phyloP scores from a whole-genome alignment of 1,140 invertebrate genomes.

The Hyphantria cunea region DNA sequence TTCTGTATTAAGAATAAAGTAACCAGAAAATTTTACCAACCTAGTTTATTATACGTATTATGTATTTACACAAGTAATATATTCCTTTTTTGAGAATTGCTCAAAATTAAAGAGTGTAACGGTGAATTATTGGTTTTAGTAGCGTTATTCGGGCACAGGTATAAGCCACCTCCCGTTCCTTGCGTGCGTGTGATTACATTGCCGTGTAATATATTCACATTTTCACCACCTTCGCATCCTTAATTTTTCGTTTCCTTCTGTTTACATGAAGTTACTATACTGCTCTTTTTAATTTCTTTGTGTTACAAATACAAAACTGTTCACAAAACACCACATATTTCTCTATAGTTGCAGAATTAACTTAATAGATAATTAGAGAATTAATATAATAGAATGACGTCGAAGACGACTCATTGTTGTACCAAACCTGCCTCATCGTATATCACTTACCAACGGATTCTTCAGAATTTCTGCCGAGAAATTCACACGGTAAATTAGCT shows the following conservation, averaged over 20 bases:
- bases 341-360: too few species aligned
- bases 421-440: too few species aligned
- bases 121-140: conserved; percentile 76
- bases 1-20: not conserved
- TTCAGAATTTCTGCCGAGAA: conserved; percentile 27
- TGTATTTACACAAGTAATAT: conserved; percentile 12
- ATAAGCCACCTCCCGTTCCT: conserved; percentile 54
- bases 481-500: conserved; percentile 30
- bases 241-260: conserved; percentile 66
- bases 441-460: conserved; percentile 23
- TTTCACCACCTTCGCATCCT: conserved; percentile 76
- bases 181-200: conserved; percentile 76
- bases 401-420: too few species aligned
- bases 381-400: too few species aligned
- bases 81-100: conserved; percentile 50
- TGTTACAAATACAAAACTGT: not conserved
- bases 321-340: too few species aligned
- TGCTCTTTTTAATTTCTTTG: conserved; percentile 32
- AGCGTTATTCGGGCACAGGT: conserved; percentile 56
- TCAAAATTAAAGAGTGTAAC: conserved; percentile 70
- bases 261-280: conserved; percentile 40
- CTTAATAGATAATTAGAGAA: too few species aligned
- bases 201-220: conserved; percentile 78
- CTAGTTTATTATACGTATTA: not conserved
- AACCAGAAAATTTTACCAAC: not conserved